Base-by-base conservation (phyloP, 2,113 vertebrate genomes). In the Okapia johnstoni region DNA sequence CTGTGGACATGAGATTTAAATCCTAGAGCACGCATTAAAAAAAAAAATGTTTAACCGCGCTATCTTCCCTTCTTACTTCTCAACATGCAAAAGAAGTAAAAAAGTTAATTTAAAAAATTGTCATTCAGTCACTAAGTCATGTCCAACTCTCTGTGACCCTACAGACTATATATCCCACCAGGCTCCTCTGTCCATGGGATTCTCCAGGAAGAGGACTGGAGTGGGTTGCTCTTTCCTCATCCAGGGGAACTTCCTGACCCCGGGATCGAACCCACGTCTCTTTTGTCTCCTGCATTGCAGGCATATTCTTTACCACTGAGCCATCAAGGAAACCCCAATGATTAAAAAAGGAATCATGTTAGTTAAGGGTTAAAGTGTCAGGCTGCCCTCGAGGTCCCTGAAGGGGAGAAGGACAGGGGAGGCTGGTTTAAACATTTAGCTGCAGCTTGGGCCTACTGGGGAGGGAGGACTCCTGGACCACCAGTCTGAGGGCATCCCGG, bases 371-470 rank as follows among this genome's bases (percentile, higher is more conserved):
- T 26, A 19, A 21, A 19, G 2, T 13, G 17, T 61, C 13, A 6
- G 79, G 36, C 25, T 28, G 30, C 40, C 30, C 36, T 36, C 0
- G 1, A 50, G 4, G 21, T 48, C 57, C 46, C 92, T 26, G 4
- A 12, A n/a, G 54, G 15, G 2, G 28, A 40, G 61, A 46, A 10
- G 12, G 23, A 40, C 19, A 5, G 12, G 15, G 25, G 10, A 70
- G 8, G 16, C 79, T 25, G 23, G 43, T 52, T 52, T 73, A 10
- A 26, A 80, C 12, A 6, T 26, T 54, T 40, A 48, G 43, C 14
- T 26, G 0, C 21, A 0, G 10, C 13, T 11, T n/a, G 40, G n/a
- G 33, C 7, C 13, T n/a, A 7, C 3, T 28, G 55, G 16, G 28
- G 12, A 90, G 55, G 58, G 17, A 60, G 80, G 66, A 57, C 43